Evolutionary conservation across 2,888 invertebrate genomes (phyloP), one percentile per base, ranked within the genome.

Genomic region (Chrysopilus asiliformis): DNA sequence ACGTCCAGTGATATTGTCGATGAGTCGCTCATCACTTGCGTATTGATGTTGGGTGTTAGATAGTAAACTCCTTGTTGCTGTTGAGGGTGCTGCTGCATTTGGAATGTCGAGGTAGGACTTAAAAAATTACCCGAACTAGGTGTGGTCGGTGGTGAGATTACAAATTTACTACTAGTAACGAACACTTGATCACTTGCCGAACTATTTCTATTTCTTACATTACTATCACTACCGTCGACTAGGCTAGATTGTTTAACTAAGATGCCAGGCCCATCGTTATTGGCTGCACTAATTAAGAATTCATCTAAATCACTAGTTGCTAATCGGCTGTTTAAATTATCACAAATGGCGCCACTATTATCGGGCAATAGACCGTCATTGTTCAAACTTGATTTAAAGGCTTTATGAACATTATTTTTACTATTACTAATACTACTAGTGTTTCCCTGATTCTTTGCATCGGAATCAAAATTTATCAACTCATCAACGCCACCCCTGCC

Each of bases 1-100:
- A 62, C 53, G 45, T 62, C 64, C 45, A 62, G 44, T 9, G 62
- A 63, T 36, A 62, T 55, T 12, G 62, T 62, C 24, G 64, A 61
- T 10, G 61, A 52, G 45, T 62, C 62, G 44, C 62, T 63, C 28
- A 50, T 27, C 10, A 48, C 33, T 27, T 52, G 51, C 42, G 50
- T 49, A 27, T 39, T 32, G 12, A 37, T 22, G 7, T 34, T 50
- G 36, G 60, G 60, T 42, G 63, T 62, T 29, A 61, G 52, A 47
- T 60, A 61, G 49, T 59, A 62, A 18, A 62, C 64, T 43, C 58
- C 58, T 42, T 60, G 55, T 43, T 55, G 48, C 33, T n/a, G n/a
- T n/a, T n/a, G n/a, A n/a, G n/a, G n/a, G n/a, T 53, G 49, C 27
- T 40, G 43, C 4, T 45, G 45, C 40, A 49, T 40, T 39, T 46